Percentiles rank a stretch among this genome's conserved stretches.
These are phyloP conservation scores for Watsonalla binaria DNA, from an alignment of 2,888 invertebrate species.

Conservation along the genomic window DNA sequence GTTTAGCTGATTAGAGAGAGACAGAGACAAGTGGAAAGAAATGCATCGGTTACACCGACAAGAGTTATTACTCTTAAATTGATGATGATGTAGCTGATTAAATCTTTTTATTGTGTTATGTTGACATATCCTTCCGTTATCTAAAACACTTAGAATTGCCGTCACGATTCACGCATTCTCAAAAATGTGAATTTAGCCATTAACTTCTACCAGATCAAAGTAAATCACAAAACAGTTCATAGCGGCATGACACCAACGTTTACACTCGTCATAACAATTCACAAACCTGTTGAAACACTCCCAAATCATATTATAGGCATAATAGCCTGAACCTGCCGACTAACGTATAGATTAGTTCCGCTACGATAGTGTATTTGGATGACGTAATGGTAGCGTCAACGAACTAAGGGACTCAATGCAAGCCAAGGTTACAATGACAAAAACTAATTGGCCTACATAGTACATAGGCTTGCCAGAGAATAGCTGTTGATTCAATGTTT, in stretches of 20 bases:
- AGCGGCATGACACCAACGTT: not conserved
- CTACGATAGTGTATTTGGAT: conserved; percentile 5
- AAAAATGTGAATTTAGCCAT: not conserved
- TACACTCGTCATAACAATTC: not conserved
- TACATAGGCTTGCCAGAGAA: conserved; percentile 6
- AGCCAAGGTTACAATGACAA: conserved; percentile 21
- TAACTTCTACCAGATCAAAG: not conserved
- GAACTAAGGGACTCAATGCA: conserved; percentile 20
- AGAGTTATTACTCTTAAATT: too few relatives aligned
- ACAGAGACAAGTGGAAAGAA: too few relatives aligned
- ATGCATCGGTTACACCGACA: too few relatives aligned
- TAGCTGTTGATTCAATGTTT: not conserved
- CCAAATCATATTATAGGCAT: not conserved
- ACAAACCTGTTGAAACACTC: not conserved
- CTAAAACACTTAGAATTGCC: too few relatives aligned
- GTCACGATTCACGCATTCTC: too few relatives aligned
- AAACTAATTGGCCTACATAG: conserved; percentile 17
- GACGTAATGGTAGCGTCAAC: conserved; percentile 18
- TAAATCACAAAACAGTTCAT: not conserved
- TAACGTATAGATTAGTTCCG: conserved; percentile 9
- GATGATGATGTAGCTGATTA: too few relatives aligned
- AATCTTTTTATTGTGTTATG: too few relatives aligned
- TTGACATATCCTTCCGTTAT: too few relatives aligned
- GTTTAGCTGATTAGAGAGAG: too few relatives aligned
- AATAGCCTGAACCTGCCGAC: conserved; percentile 3